Conservation (phyloP, 53 echinoderm and acorn worm genomes). For the Stichopus horrens region DNA sequence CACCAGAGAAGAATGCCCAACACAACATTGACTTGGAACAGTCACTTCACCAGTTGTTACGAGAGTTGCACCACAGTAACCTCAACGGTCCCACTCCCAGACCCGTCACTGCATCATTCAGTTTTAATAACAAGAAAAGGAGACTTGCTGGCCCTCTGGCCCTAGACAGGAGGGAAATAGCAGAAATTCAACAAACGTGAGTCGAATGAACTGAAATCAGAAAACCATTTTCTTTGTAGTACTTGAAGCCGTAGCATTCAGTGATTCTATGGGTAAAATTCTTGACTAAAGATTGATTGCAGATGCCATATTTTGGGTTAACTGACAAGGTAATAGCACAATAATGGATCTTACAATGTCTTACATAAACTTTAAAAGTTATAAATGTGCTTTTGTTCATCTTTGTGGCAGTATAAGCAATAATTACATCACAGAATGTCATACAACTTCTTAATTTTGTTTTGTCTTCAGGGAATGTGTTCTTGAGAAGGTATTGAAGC, state of each 20-base stretch:
- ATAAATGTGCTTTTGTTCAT: too few relatives aligned
- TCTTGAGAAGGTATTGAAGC: conserved; percentile 89
- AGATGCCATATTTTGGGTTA: too few relatives aligned
- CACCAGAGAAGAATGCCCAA: conserved; percentile 60
- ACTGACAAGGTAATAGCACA: too few relatives aligned
- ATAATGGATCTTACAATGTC: too few relatives aligned
- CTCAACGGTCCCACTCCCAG: conserved; percentile 78
- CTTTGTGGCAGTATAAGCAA: too few relatives aligned
- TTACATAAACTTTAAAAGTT: too few relatives aligned
- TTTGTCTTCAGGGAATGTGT: conserved; percentile 68
- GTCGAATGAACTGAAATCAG: not conserved
- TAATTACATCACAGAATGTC: too few relatives aligned
- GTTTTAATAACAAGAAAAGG: conserved; percentile 68
- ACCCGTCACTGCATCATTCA: conserved; percentile 78
- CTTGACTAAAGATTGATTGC: too few relatives aligned
- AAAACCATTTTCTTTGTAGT: too few relatives aligned
- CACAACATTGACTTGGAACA: conserved; percentile 87
- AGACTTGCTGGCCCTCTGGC: conserved; percentile 80
- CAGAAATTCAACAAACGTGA: conserved; percentile 76
- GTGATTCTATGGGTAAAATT: too few relatives aligned
- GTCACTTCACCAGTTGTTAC: conserved; percentile 83
- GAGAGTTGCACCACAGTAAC: conserved; percentile 85
- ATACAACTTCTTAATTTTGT: too few relatives aligned
- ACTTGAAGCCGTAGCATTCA: too few relatives aligned
- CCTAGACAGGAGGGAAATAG: conserved; percentile 67